Evolutionary conservation across 1,140 invertebrate species (phyloP).

Genomic region (Bombyx mori): DNA sequence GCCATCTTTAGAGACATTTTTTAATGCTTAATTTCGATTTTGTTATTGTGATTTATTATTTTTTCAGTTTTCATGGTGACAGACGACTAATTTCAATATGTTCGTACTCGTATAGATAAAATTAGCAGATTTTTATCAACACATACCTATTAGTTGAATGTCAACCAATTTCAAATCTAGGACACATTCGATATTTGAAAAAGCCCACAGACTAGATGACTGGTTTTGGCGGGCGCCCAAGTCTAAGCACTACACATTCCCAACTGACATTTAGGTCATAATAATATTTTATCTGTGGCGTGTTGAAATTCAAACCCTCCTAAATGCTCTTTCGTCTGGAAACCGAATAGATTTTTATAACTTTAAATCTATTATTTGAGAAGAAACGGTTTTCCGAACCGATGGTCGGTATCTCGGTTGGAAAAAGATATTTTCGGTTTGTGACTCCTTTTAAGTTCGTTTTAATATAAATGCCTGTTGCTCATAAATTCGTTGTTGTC

Average conservation of each 20-base stretch:
- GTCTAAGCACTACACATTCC: conserved; percentile 4
- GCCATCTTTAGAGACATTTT: no score
- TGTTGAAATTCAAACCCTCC: conserved; percentile 15
- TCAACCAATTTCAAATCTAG: conserved; percentile 23
- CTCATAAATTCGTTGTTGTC: no score
- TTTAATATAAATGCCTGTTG: no score
- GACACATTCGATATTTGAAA: conserved; percentile 29
- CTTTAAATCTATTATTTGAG: conserved; percentile 1
- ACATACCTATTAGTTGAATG: not conserved
- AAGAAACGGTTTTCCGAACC: not conserved
- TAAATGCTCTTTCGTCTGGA: conserved; percentile 6
- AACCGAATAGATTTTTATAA: not conserved
- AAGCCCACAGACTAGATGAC: conserved; percentile 12
- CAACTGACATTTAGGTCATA: conserved; percentile 27
- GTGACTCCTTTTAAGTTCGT: no score
- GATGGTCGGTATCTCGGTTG: not conserved
- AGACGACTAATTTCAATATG: no score
- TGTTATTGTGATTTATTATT: no score
- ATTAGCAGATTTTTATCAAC: no score
- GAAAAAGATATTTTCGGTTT: no score
- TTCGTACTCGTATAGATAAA: no score
- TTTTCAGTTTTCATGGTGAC: no score
- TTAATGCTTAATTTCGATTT: no score
- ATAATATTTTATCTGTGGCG: conserved; percentile 29
- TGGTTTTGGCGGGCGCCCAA: conserved; percentile 17